phyloP scores from a whole-genome alignment of 23 tunicate genomes.

The Halocynthia aurantium region DNA sequence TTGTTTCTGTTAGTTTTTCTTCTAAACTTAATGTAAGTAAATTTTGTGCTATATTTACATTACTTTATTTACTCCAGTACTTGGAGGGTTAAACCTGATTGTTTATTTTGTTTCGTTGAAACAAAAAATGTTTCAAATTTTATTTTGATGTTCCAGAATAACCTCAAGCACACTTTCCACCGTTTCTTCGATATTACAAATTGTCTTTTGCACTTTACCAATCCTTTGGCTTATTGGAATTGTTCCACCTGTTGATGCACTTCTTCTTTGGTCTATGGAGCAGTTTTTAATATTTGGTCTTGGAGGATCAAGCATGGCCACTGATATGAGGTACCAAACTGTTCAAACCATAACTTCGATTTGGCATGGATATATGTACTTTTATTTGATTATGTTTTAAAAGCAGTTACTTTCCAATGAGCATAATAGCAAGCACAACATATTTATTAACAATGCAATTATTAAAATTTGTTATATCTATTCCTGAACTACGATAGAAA shows the following conservation, averaged over 20 bases:
- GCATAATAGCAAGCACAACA: too few relatives aligned
- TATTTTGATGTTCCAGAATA: not conserved
- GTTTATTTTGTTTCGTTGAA: too few relatives aligned
- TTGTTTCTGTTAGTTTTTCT: conserved; percentile 22
- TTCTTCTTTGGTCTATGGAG: conserved; percentile 52
- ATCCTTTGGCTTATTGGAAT: conserved; percentile 57
- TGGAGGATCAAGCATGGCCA: conserved; percentile 69
- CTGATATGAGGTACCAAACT: conserved; percentile 46
- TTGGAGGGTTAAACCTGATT: not conserved
- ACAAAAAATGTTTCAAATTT: too few relatives aligned
- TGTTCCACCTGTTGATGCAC: conserved; percentile 59
- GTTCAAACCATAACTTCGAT: too few relatives aligned
- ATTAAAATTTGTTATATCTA: too few relatives aligned
- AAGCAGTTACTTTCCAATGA: too few relatives aligned
- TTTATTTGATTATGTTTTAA: too few relatives aligned
- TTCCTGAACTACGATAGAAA: too few relatives aligned
- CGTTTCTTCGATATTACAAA: conserved; percentile 22
- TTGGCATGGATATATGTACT: too few relatives aligned
- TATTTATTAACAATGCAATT: too few relatives aligned
- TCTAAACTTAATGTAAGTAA: not conserved
- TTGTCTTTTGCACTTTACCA: conserved; percentile 57
- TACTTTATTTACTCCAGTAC: not conserved
- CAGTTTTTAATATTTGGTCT: conserved; percentile 57
- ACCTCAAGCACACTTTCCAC: not conserved
- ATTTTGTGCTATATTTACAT: not conserved